Evolutionary conservation across 2,797 vertebrate genomes (phyloP).

Genomic region (Sebastes melanostomus): DNA sequence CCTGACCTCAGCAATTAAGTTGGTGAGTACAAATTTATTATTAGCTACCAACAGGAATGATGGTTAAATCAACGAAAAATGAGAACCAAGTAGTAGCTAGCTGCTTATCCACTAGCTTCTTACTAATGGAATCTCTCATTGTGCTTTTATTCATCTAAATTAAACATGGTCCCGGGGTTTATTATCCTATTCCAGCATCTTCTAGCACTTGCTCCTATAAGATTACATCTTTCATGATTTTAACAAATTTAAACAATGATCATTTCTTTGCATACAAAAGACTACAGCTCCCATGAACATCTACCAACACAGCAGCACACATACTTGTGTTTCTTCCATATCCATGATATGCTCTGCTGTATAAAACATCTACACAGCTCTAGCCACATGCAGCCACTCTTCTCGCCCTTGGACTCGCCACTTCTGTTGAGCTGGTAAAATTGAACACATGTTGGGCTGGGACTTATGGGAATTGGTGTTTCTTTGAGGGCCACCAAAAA

Average conservation of each 20-base stretch:
- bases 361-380: not conserved
- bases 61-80: not conserved
- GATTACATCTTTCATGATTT: not conserved
- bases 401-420: not conserved
- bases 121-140: not conserved
- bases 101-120: not conserved
- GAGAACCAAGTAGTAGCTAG: not conserved
- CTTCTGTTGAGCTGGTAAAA: not conserved
- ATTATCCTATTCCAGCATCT: not conserved
- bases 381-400: not conserved
- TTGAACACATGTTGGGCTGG: not conserved
- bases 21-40: not conserved
- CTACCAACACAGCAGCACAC: not conserved
- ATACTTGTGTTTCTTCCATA: not conserved
- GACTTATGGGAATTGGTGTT: not conserved
- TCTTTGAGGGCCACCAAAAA: not conserved
- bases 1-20: not conserved
- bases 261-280: not conserved
- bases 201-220: not conserved
- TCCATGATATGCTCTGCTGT: not conserved
- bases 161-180: not conserved
- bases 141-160: not conserved
- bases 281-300: not conserved
- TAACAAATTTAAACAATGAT: not conserved
- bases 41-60: not conserved